These are phyloP conservation scores for Heliconius hewitsoni DNA, from an alignment of 1,140 invertebrate species.

Conservation along the genomic window DNA sequence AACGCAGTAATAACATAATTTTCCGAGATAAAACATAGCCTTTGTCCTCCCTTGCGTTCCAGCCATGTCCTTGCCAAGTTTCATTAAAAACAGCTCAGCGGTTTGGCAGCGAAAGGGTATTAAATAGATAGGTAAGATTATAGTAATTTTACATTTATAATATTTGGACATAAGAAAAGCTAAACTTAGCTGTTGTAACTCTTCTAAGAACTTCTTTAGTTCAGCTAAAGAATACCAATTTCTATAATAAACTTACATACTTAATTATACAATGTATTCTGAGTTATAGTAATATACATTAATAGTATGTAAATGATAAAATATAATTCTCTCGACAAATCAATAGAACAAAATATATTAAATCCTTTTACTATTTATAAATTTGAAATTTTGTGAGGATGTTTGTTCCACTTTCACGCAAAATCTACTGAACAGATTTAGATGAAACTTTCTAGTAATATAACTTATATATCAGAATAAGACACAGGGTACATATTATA, in stretches of 20 bases:
- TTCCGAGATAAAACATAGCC: slow-evolving; percentile 3
- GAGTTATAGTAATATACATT: too few relatives aligned
- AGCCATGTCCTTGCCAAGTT: neutral
- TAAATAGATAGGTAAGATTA: neutral
- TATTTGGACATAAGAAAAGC: neutral
- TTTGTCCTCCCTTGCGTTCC: slow-evolving; percentile 1
- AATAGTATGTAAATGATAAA: too few relatives aligned
- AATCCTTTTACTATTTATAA: too few relatives aligned
- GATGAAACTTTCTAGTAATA: too few relatives aligned
- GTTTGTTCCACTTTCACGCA: too few relatives aligned
- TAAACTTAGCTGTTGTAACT: neutral
- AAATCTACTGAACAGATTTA: too few relatives aligned
- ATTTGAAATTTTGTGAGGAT: too few relatives aligned
- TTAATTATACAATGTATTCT: too few relatives aligned
- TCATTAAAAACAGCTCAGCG: slow-evolving; percentile 12
- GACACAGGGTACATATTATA: too few relatives aligned
- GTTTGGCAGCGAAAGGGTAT: neutral
- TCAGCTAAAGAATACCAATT: neutral
- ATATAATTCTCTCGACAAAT: neutral
- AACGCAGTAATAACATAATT: slow-evolving; percentile 6
- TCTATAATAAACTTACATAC: too few relatives aligned
- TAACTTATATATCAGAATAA: too few relatives aligned
- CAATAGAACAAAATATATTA: neutral
- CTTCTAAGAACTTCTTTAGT: neutral
- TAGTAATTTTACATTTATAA: neutral